Percentiles rank a stretch among this genome's conserved stretches.
Conservation (phyloP, 2,797 vertebrate genomes). For the Enteromius fasciolatus region DNA sequence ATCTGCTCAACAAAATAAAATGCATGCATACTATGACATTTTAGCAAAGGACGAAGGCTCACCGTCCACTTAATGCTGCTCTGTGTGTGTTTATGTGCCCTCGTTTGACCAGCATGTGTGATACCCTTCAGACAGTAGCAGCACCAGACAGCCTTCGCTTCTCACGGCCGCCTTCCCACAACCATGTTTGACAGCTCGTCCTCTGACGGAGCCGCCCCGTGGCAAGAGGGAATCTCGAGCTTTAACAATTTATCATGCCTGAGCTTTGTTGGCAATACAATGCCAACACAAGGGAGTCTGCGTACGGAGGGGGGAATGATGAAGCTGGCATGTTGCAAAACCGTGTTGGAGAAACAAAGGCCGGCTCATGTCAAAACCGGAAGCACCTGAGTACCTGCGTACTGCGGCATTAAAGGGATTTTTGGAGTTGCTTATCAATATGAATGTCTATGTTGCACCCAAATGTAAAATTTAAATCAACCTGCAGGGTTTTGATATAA, state of each 20-base stretch:
- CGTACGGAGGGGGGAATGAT: constrained; percentile 26
- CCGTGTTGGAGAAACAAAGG: constrained; percentile 52
- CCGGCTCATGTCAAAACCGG: constrained; percentile 36
- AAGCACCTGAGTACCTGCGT: not conserved
- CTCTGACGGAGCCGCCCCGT: constrained; percentile 54
- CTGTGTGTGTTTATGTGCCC: constrained; percentile 7
- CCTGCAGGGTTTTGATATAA: too few species aligned
- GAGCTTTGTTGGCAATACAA: constrained; percentile 64
- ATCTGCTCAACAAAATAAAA: not conserved
- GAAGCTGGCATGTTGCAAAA: constrained; percentile 49
- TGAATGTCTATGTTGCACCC: not conserved
- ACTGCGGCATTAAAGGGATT: not conserved
- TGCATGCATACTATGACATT: not conserved
- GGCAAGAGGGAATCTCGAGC: constrained; percentile 53
- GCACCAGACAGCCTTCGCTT: constrained; percentile 43
- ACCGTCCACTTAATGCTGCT: not conserved
- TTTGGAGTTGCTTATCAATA: not conserved
- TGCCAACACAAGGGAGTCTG: constrained; percentile 55
- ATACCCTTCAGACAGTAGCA: constrained; percentile 42
- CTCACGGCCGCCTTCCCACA: constrained; percentile 43
- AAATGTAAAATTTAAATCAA: not conserved
- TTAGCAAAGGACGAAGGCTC: not conserved
- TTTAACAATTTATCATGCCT: constrained; percentile 60
- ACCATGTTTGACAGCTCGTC: constrained; percentile 64
- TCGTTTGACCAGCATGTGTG: constrained; percentile 29